Base-by-base conservation (phyloP, 2,113 vertebrate species). In the Hyperopisus bebe region DNA sequence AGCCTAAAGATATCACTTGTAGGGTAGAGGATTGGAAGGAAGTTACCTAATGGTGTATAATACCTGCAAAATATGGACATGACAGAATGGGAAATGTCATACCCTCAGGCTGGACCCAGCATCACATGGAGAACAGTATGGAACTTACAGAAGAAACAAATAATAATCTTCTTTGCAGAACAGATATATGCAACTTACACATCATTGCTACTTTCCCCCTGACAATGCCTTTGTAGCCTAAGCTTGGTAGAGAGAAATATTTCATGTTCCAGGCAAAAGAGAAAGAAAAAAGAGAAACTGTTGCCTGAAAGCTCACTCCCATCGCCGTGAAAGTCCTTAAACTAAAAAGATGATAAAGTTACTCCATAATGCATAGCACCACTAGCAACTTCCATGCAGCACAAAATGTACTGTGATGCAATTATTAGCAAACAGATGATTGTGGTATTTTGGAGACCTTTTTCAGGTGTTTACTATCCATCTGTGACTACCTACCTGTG, bases 171-270 rank as follows among this genome's bases (percentile, higher is more conserved):
- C 44, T n/a, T 77, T 74, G 83, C 84, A 74, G 46, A 85, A 31
- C 62, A 87, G 85, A 47, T 90, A 70, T 46, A 74, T n/a, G 47
- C 44, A 87, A 17, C 89, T 85, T 87, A 80, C 89, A 55, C 85
- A 87, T 90, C 66, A 53, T 87, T 77, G 50, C 21, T 87, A 47
- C 8, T 58, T 39, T 87, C 51, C 89, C 84, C 31, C 62, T 87
- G 62, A 90, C 89, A 90, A 90, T 74, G 83, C 27, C 89, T 90
- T 90, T 77, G 46, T 74, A 87, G 62, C 47, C 84, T 53, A 51
- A 42, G 47, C 89, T 87, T 86, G 84, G 58, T 86, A 77, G 66
- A 58, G 27, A 50, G 85, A 90, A 87, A 87, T 42, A 27, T 89
- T 84, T 84, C 44, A 89, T 84, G 66, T 83, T 42, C 39, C 80